Percentiles rank a stretch among this genome's conserved stretches.
Evolutionary conservation across 2,888 invertebrate genomes (phyloP).

Genomic region (Tanypteryx hageni): DNA sequence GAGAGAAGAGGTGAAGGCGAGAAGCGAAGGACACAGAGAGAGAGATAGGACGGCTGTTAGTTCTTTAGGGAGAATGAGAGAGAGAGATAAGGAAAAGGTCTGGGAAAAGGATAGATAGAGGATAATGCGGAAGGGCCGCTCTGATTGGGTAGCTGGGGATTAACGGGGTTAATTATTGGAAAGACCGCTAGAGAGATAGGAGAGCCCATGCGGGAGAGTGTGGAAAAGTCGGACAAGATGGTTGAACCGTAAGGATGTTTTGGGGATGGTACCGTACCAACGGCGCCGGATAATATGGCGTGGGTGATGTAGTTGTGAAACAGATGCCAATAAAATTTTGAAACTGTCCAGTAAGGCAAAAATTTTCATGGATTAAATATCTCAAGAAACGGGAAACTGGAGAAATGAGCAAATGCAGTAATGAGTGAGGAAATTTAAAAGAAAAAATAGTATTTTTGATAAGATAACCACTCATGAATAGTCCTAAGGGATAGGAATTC

Average conservation of each 20-base stretch:
- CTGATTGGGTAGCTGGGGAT: background rate
- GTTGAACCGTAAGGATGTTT: background rate
- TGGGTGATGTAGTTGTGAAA: too few relatives aligned
- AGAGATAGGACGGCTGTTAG: too few relatives aligned
- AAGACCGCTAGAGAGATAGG: background rate
- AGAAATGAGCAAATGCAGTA: too few relatives aligned
- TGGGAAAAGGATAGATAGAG: background rate
- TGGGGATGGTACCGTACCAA: background rate
- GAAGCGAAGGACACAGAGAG: background rate
- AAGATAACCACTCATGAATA: too few relatives aligned
- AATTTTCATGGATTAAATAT: too few relatives aligned
- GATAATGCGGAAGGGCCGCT: background rate
- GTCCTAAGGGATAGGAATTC: too few relatives aligned
- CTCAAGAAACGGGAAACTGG: too few relatives aligned
- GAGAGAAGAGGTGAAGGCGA: background rate
- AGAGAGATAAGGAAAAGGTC: background rate
- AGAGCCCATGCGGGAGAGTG: background rate
- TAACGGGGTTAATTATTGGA: slow-evolving; percentile 18
- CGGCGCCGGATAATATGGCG: too few relatives aligned
- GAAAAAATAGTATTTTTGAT: too few relatives aligned
- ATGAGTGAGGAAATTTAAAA: too few relatives aligned
- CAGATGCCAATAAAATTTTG: too few relatives aligned
- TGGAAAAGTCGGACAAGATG: background rate
- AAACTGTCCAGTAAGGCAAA: too few relatives aligned
- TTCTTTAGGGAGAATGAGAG: background rate